Evolutionary conservation across 2,797 vertebrate genomes (phyloP).

Genomic region (Odontamblyopus rebecca): DNA sequence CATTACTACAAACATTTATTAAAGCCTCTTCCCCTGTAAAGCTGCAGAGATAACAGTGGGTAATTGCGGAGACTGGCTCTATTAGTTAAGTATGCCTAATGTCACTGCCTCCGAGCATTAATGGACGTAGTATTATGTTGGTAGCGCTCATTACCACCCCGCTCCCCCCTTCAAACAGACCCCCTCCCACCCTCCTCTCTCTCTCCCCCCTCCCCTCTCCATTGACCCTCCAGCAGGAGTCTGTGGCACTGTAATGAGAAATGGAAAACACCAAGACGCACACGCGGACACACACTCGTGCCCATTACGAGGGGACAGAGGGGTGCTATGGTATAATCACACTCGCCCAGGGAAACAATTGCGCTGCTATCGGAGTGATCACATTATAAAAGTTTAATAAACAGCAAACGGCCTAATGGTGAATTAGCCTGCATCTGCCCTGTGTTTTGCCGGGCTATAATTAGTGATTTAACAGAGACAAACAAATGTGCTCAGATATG

Average conservation of each 20-base stretch:
- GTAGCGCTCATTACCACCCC: slow-evolving; percentile 79
- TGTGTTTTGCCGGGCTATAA: slow-evolving; percentile 70
- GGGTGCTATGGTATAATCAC: slow-evolving; percentile 77
- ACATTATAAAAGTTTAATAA: slow-evolving; percentile 80
- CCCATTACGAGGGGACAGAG: slow-evolving; percentile 77
- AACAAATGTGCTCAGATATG: slow-evolving; percentile 69
- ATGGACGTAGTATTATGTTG: slow-evolving; percentile 84
- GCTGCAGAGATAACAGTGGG: slow-evolving; percentile 79
- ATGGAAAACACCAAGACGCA: slow-evolving; percentile 82
- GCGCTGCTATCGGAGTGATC: slow-evolving; percentile 75
- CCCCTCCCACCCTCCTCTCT: slow-evolving; percentile 50
- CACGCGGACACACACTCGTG: slow-evolving; percentile 48
- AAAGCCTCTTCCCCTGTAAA: slow-evolving; percentile 75
- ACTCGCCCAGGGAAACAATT: slow-evolving; percentile 80
- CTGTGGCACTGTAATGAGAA: slow-evolving; percentile 83
- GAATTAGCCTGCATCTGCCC: slow-evolving; percentile 76
- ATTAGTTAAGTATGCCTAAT: slow-evolving; percentile 86
- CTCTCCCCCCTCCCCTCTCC: slow-evolving; percentile 63
- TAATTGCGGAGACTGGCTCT: slow-evolving; percentile 83
- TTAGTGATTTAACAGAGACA: slow-evolving; percentile 75
- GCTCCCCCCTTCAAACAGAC: slow-evolving; percentile 70
- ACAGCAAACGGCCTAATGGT: slow-evolving; percentile 77
- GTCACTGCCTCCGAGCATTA: slow-evolving; percentile 82
- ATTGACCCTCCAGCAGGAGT: slow-evolving; percentile 83
- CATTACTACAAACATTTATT: slow-evolving; percentile 80